Evolutionary conservation across 2,797 vertebrate species (phyloP).

Genomic region (Poliocrania exsul): DNA sequence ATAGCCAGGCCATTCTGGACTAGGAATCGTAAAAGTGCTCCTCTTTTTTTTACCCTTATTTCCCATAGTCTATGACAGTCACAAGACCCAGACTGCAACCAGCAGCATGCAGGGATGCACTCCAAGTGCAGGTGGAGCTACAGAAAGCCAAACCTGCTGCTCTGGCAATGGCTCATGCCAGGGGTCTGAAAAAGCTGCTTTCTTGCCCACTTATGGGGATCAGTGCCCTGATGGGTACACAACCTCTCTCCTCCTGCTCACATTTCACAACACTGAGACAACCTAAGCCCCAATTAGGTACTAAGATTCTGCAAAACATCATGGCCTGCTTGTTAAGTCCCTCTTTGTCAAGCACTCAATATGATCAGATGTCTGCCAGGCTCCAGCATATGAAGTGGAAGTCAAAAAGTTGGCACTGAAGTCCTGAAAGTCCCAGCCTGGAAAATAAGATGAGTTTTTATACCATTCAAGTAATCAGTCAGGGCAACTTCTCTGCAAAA

Average conservation of each 20-base stretch:
- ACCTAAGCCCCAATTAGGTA: accelerated
- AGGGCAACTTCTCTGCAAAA: not conserved
- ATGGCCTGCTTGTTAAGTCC: not conserved
- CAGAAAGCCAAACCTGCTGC: not conserved
- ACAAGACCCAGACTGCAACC: not conserved
- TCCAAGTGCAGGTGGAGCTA: not conserved
- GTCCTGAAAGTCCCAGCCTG: not conserved
- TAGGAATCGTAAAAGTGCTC: not conserved
- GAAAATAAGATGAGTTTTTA: not conserved
- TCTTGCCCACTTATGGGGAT: not conserved
- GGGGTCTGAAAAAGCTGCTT: not conserved
- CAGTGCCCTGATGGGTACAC: not conserved
- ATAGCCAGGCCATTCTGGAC: not conserved
- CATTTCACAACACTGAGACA: not conserved
- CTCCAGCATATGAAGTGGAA: not conserved
- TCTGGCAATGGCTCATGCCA: not conserved
- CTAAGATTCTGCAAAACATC: not conserved
- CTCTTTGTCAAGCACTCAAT: not conserved
- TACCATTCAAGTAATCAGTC: not conserved
- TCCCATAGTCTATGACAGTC: not conserved
- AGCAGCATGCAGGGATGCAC: not conserved
- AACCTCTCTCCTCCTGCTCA: not conserved
- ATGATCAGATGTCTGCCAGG: not conserved
- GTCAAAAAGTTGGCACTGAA: not conserved
- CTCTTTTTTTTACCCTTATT: not conserved